Conservation (phyloP, 2,888 invertebrate species). For the Drosophila nr. perissopoda region DNA sequence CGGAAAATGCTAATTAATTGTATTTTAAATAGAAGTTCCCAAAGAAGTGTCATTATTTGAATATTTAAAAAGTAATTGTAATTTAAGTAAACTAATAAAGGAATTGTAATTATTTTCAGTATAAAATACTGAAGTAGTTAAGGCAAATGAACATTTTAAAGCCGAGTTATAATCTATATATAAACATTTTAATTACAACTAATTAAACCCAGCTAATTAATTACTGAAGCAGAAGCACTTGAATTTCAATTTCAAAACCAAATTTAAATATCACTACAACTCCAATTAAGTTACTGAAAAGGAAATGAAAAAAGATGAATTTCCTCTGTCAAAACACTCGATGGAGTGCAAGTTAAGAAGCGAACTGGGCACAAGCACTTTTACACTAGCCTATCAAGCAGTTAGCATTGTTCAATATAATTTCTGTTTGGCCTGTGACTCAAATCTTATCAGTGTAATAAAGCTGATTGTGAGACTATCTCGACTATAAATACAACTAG, state of each 20-base stretch:
- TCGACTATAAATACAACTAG: background rate
- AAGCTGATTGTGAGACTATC: background rate
- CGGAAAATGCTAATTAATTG: too few relatives aligned
- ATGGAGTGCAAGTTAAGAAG: background rate
- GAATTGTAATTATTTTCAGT: background rate
- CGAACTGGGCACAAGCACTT: background rate
- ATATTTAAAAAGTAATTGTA: background rate
- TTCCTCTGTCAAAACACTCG: background rate
- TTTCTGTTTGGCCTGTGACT: background rate
- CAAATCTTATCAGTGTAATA: constrained; percentile 36
- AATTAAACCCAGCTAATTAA: background rate
- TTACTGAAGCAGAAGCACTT: background rate
- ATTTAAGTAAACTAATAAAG: background rate
- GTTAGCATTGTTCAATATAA: background rate
- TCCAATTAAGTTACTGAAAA: background rate
- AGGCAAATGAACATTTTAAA: background rate
- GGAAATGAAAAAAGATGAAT: background rate
- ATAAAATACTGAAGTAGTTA: background rate
- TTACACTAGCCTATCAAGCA: background rate
- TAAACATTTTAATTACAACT: background rate
- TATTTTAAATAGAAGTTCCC: too few relatives aligned
- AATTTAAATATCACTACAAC: background rate
- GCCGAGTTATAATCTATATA: background rate
- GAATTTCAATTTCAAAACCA: background rate
- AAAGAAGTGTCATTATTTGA: background rate